Evolutionary conservation across 2,888 invertebrate species (phyloP).

Genomic region (Plusia festucae): DNA sequence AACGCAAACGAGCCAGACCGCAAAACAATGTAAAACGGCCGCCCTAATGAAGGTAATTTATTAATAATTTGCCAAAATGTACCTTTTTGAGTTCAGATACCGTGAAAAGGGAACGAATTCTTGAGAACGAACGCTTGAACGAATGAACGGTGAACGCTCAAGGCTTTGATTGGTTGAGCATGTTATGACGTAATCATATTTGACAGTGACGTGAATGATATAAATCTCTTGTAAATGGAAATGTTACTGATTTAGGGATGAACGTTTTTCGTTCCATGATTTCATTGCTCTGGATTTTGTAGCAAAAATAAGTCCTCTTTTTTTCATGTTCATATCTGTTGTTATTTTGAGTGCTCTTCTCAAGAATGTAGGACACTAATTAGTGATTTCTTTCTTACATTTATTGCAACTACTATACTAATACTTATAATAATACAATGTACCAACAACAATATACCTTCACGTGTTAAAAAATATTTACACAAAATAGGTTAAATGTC

Average conservation of each 20-base stretch:
- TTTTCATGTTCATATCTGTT: no score
- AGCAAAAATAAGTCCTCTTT: no score
- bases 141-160: slow-evolving; percentile 28
- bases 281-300: neutral
- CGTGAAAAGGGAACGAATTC: slow-evolving; percentile 59
- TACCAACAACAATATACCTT: no score
- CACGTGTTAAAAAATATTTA: no score
- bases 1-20: slow-evolving; percentile 73
- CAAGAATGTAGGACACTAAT: no score
- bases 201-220: slow-evolving; percentile 15
- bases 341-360: no score
- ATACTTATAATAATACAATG: no score
- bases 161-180: slow-evolving; percentile 40
- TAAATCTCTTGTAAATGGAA: neutral
- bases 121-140: slow-evolving; percentile 37
- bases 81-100: slow-evolving; percentile 64
- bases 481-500: no score
- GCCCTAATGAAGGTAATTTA: slow-evolving; percentile 80
- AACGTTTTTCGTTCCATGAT: neutral
- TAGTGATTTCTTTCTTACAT: no score
- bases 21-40: slow-evolving; percentile 79
- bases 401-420: no score
- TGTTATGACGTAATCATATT: slow-evolving; percentile 24
- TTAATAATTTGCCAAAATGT: slow-evolving; percentile 76
- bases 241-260: neutral